phyloP scores from a whole-genome alignment of 2,888 invertebrate species.

The Carcina quercana region DNA sequence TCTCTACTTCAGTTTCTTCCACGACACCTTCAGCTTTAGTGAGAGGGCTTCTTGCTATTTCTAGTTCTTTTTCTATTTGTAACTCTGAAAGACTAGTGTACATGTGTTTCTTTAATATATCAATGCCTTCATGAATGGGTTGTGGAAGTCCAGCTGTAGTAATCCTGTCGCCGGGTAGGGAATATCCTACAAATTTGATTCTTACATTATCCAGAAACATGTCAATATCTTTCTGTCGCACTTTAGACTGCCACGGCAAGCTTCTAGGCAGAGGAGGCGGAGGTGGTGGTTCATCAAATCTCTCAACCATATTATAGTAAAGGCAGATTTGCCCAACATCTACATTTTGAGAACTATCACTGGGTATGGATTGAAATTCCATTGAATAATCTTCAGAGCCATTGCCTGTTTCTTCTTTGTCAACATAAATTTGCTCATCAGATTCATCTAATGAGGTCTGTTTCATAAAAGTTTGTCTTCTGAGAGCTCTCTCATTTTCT shows the following conservation, averaged over 20 bases:
- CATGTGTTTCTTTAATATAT: conserved; percentile 92
- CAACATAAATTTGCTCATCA: conserved; percentile 81
- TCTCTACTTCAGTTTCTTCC: conserved; percentile 88
- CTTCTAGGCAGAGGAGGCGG: conserved; percentile 72
- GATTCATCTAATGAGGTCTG: conserved; percentile 93
- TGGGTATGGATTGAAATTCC: conserved; percentile 71
- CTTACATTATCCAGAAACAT: conserved; percentile 92
- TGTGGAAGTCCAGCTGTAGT: conserved; percentile 96
- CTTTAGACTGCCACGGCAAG: conserved; percentile 97
- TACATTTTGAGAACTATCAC: conserved; percentile 47
- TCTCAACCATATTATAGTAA: conserved; percentile 60
- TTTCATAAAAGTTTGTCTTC: conserved; percentile 88
- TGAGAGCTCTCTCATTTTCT: conserved; percentile 77
- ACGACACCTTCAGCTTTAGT: conserved; percentile 88
- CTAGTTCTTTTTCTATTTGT: conserved; percentile 93
- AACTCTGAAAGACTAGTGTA: conserved; percentile 95
- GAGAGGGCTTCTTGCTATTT: conserved; percentile 92
- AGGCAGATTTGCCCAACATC: conserved; percentile 51
- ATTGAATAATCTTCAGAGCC: conserved; percentile 77
- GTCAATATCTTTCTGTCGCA: conserved; percentile 94
- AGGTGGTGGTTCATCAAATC: conserved; percentile 62
- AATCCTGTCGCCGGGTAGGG: conserved; percentile 87
- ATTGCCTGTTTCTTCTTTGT: conserved; percentile 78
- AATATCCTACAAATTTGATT: conserved; percentile 97
- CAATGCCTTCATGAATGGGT: conserved; percentile 97